Evolutionary conservation across 2,113 vertebrate species (phyloP), one percentile per base, ranked within the genome.

Genomic region (Acinonyx jubatus): DNA sequence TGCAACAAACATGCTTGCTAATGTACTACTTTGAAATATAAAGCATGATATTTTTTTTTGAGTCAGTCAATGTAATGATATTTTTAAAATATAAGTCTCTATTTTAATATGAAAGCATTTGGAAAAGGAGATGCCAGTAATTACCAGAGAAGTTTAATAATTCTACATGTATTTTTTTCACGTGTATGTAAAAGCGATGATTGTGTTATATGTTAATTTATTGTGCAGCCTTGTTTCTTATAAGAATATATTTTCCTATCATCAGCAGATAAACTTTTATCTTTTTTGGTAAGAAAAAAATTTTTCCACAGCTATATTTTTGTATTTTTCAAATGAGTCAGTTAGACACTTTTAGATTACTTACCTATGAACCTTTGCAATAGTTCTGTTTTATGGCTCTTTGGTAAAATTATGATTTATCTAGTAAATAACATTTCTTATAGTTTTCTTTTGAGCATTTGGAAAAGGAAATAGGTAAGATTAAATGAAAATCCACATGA

Each of bases 151-250:
- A 94, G 66, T 93, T 94, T 3, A 97, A 94, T 92, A 94, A 76
- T 89, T 76, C 48, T 73, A 10, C 31, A 45, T 74, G 8, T 89
- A 57, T 91, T 96, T 97, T 55, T 96, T 93, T 57, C 82, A 36
- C 48, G 36, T 74, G 10, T 92, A 63, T 73, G 12, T 97, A 81
- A 84, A 97, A 95, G 29, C 84, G 36, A 81, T 90, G 96, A 95
- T 94, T 55, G 3, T 96, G 81, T 38, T 81, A 12, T 68, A 61
- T 91, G 78, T 96, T 98, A 98, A 98, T 65, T 98, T 97, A 97
- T 91, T 92, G 85, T 93, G 3, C 48, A 73, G 93, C 78, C n/a
- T 57, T 97, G 27, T 98, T 69, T 66, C 93, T 33, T 94, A 68
- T 16, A 94, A 92, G 68, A 92, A 80, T 57, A 50, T 91, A 88